Percentiles rank a stretch among this genome's conserved stretches.
These are phyloP conservation scores for Panopea generosa DNA, from an alignment of 2,888 invertebrate genomes.

Conservation along the genomic window DNA sequence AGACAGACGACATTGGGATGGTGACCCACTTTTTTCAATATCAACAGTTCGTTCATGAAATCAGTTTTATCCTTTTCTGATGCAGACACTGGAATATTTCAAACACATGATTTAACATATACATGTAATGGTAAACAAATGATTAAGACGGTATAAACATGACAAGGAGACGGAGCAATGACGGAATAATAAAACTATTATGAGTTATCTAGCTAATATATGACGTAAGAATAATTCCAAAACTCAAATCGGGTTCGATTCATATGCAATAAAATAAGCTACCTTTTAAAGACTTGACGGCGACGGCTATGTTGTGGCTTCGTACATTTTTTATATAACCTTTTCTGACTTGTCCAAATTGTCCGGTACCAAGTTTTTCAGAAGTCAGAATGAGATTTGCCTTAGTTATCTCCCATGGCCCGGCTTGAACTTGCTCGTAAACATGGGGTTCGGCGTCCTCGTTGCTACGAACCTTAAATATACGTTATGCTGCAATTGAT, in stretches of 20 bases:
- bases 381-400: slow-evolving; percentile 76
- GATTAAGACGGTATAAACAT: too few species aligned
- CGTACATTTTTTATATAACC: slow-evolving; percentile 77
- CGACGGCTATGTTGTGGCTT: slow-evolving; percentile 75
- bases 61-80: slow-evolving; percentile 80
- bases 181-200: too few species aligned
- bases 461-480: slow-evolving; percentile 59
- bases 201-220: too few species aligned
- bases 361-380: slow-evolving; percentile 78
- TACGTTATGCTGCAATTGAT: too few species aligned
- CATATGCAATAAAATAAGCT: neutral
- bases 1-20: slow-evolving; percentile 80
- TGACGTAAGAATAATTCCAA: too few species aligned
- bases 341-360: slow-evolving; percentile 80
- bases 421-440: slow-evolving; percentile 78
- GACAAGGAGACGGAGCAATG: too few species aligned
- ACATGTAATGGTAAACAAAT: too few species aligned
- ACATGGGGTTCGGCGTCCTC: slow-evolving; percentile 69
- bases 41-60: slow-evolving; percentile 79
- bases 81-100: slow-evolving; percentile 69
- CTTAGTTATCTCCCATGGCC: slow-evolving; percentile 77
- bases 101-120: slow-evolving; percentile 8
- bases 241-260: too few species aligned
- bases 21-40: slow-evolving; percentile 78
- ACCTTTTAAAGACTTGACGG: slow-evolving; percentile 81